Conservation (phyloP, 2,113 vertebrate genomes). For the Scalopus aquaticus region DNA sequence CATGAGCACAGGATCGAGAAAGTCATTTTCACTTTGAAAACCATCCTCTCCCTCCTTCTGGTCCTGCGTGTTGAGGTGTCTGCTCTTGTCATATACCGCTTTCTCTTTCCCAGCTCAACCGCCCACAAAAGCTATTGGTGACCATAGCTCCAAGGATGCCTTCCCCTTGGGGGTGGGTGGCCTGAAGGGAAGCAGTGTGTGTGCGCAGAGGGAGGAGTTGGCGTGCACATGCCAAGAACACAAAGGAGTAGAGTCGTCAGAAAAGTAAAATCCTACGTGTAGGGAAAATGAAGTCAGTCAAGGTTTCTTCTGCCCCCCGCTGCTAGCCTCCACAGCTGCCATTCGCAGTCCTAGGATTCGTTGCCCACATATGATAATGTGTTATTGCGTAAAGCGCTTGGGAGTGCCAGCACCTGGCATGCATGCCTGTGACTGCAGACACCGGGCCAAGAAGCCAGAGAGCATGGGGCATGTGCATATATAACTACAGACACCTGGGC, state of each 20-base stretch:
- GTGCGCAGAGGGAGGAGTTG: not conserved
- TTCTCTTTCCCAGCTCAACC: not conserved
- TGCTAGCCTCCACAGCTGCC: too few relatives aligned
- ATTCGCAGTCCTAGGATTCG: too few relatives aligned
- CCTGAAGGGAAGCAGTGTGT: not conserved
- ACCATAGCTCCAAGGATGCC: not conserved
- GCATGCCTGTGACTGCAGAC: too few relatives aligned
- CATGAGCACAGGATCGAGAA: not conserved
- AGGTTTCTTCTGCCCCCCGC: too few relatives aligned
- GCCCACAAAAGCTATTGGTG: not conserved
- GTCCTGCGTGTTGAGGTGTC: not conserved
- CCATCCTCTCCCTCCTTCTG: not conserved
- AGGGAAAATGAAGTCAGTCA: too few relatives aligned
- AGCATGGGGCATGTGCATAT: too few relatives aligned
- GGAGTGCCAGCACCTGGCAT: too few relatives aligned
- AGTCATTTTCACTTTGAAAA: slow-evolving; percentile 37
- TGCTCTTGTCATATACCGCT: not conserved
- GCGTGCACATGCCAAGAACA: not conserved
- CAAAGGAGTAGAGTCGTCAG: not conserved
- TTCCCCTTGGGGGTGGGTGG: not conserved
- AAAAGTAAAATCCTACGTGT: not conserved
- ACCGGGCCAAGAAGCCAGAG: too few relatives aligned
- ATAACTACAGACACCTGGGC: too few relatives aligned
- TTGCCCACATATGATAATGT: too few relatives aligned
- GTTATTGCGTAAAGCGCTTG: too few relatives aligned